These are phyloP conservation scores for Deilephila elpenor DNA, from an alignment of 2,888 invertebrate genomes.

Conservation along the genomic window DNA sequence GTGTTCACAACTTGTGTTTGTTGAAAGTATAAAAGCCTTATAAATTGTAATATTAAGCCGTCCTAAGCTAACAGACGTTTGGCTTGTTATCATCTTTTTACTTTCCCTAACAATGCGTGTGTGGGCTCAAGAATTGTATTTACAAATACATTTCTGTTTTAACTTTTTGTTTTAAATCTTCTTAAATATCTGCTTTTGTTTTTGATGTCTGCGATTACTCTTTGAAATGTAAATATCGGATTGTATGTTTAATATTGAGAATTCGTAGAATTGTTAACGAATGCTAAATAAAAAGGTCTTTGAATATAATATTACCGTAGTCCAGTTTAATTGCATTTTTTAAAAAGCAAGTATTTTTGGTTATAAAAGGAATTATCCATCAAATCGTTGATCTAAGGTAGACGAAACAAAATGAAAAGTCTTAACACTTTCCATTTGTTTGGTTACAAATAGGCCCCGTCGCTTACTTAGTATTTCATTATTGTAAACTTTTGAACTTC, in stretches of 20 bases:
- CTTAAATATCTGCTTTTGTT: neutral
- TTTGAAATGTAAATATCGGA: neutral
- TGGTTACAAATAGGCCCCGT: no score
- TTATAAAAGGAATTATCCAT: no score
- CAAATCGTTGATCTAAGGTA: no score
- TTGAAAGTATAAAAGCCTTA: constrained; percentile 50
- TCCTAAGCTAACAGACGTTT: constrained; percentile 53
- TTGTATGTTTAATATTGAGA: neutral
- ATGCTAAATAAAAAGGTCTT: no score
- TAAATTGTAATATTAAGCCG: constrained; percentile 34
- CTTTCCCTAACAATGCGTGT: constrained; percentile 4
- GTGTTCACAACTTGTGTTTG: constrained; percentile 30
- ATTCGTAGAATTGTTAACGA: neutral
- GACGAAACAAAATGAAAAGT: no score
- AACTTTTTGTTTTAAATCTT: neutral
- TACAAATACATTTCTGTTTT: neutral
- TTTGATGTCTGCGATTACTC: no score
- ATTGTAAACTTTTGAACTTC: no score
- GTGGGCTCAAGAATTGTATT: neutral
- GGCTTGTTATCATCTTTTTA: constrained; percentile 27
- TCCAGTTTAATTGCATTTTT: no score
- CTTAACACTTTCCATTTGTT: no score
- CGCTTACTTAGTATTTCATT: no score
- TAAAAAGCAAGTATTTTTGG: no score
- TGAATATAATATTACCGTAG: no score